Evolutionary conservation across 2,888 invertebrate genomes (phyloP), one percentile per base, ranked within the genome.

Genomic region (Drosophila yooni): DNA sequence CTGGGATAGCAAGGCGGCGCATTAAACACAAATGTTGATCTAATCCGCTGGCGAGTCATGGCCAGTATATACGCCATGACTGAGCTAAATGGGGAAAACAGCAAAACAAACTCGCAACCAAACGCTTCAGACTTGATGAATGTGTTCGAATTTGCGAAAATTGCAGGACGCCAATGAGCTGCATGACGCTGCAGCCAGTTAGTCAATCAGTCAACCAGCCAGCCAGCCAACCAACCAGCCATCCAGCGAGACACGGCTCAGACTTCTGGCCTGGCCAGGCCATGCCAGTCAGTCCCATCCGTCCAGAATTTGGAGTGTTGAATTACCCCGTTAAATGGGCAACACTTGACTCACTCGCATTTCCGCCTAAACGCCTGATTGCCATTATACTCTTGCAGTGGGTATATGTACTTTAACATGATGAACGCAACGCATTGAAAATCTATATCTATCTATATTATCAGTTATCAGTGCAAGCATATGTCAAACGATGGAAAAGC

Each of bases 21-120:
- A 61, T 71, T 71, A 63, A 73, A 74, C 85, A 74, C 88, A 88
- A 86, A 86, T 88, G 88, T 86, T 86, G 89, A 86, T 86, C 82
- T 89, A 88, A 89, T 88, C 89, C 89, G 65, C 60, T 51, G 63
- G 61, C 82, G 62, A 74, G 77, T 72, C 79, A 73, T 73, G 72
- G 77, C 66, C 53, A 29, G 61, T 63, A 69, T 76, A 60, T 58
- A 58, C 67, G 85, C 72, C 88, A 84, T 89, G 85, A 82, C 84
- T 72, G 73, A 66, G 89, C 74, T 75, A 64, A 87, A 82, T 81
- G 79, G 74, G 58, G 68, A 76, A 75, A 77, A 76, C 69, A 70
- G 84, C 79, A 81, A 75, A 81, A 76, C 82, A 89, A 74, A 80
- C 74, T 72, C 56, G 33, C 48, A 40, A 21, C 48, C 21, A 50